phyloP scores from a whole-genome alignment of 1,140 invertebrate species.

The Drosophila triauraria region DNA sequence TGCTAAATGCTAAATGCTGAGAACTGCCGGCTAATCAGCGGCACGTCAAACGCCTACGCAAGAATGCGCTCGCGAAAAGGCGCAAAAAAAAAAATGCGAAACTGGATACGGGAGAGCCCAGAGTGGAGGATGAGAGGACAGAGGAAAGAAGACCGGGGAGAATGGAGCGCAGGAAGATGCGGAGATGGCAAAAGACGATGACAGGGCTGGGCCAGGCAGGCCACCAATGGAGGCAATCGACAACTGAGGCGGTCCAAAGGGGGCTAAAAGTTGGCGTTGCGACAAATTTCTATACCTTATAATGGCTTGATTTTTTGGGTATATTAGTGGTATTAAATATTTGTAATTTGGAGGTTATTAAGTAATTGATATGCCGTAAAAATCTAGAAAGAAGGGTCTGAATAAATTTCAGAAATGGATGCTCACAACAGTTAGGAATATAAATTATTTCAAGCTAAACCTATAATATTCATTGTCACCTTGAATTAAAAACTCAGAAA shows the following conservation, averaged over 20 bases:
- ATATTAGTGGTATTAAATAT: background rate
- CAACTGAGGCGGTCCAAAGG: slow-evolving; percentile 20
- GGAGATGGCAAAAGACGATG: slow-evolving; percentile 33
- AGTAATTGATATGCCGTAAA: background rate
- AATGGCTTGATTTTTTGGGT: background rate
- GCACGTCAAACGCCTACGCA: slow-evolving; percentile 71
- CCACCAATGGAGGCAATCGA: slow-evolving; percentile 50
- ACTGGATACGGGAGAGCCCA: slow-evolving; percentile 8
- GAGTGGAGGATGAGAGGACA: background rate
- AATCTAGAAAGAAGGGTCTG: too few relatives aligned
- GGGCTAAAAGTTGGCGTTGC: slow-evolving; percentile 41
- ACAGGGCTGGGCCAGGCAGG: slow-evolving; percentile 34
- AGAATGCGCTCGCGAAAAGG: slow-evolving; percentile 43
- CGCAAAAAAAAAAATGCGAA: slow-evolving; percentile 14
- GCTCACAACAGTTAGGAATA: too few relatives aligned
- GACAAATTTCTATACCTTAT: slow-evolving; percentile 28
- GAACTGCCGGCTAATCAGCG: slow-evolving; percentile 68
- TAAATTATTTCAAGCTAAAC: too few relatives aligned
- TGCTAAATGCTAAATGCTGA: background rate
- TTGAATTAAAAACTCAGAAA: too few relatives aligned
- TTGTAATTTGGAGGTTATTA: background rate
- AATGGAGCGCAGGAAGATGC: background rate
- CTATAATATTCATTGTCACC: too few relatives aligned
- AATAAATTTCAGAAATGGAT: too few relatives aligned
- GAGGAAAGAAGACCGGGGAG: too few relatives aligned